A percentile compares a stretch with the other conserved stretches of the same genome.
phyloP scores from a whole-genome alignment of 2,888 invertebrate genomes.

The Drosophila multiciliata region DNA sequence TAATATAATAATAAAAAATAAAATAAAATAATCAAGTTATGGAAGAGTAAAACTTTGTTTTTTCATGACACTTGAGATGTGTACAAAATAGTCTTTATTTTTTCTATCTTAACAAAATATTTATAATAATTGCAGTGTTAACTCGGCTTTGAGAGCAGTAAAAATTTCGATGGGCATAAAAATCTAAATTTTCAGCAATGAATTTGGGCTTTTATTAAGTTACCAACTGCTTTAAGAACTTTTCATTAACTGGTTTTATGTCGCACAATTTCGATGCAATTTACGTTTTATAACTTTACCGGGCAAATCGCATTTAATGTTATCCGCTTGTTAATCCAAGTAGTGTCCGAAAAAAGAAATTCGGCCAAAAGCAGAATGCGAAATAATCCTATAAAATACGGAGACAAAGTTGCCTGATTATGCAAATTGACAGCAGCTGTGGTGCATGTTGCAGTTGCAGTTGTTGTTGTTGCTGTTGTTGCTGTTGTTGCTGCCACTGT shows the following conservation, averaged over 20 bases:
- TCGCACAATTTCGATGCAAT: background rate
- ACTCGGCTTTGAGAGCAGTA: background rate
- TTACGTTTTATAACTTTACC: slow-evolving; percentile 7
- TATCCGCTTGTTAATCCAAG: slow-evolving; percentile 35
- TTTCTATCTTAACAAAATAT: background rate
- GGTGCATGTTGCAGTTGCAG: slow-evolving; percentile 12
- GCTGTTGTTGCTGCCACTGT: slow-evolving; percentile 13
- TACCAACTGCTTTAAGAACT: background rate
- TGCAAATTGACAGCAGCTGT: slow-evolving; percentile 63
- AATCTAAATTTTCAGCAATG: background rate
- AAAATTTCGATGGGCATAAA: background rate
- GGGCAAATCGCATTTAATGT: slow-evolving; percentile 25
- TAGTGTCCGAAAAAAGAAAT: slow-evolving; percentile 2
- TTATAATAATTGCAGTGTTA: background rate
- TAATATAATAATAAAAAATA: background rate
- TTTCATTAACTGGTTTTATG: background rate
- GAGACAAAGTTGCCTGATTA: slow-evolving; percentile 58
- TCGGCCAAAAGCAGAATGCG: background rate
- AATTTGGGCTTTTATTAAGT: background rate
- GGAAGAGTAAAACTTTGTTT: background rate
- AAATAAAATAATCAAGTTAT: no score
- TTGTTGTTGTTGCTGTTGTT: background rate
- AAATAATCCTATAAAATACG: slow-evolving; percentile 35
- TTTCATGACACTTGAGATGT: background rate
- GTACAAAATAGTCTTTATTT: no score